Conservation (phyloP, 1,140 invertebrate species). For the Drosophila tani region DNA sequence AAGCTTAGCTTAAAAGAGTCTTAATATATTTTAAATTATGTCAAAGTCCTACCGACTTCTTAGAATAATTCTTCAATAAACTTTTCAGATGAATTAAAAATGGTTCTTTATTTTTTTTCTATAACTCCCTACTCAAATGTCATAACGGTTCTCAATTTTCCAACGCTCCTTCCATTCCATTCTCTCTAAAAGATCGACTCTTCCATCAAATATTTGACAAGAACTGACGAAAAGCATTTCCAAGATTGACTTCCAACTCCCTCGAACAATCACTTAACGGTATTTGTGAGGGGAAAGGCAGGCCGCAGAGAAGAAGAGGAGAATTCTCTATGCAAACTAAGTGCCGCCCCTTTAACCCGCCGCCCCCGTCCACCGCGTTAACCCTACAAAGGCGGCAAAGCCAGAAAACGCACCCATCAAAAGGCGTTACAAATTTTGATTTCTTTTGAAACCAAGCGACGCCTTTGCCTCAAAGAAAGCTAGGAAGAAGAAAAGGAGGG, state of each 20-base stretch:
- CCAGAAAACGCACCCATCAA: conserved; percentile 70
- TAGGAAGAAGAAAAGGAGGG: conserved; percentile 20
- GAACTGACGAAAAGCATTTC: conserved; percentile 45
- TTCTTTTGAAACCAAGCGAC: conserved; percentile 78
- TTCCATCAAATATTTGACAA: conserved; percentile 51
- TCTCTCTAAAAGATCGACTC: conserved; percentile 27
- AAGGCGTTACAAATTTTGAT: conserved; percentile 82
- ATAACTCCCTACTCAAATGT: conserved; percentile 24
- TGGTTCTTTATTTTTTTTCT: not conserved
- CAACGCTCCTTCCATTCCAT: conserved; percentile 1
- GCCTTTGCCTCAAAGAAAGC: conserved; percentile 39
- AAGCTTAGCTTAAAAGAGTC: not conserved
- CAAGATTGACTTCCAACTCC: conserved; percentile 44
- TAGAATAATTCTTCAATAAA: not conserved
- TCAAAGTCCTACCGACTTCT: not conserved
- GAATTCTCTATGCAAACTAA: conserved; percentile 77
- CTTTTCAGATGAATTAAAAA: conserved; percentile 2
- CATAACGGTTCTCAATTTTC: conserved; percentile 43
- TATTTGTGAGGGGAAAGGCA: conserved; percentile 18
- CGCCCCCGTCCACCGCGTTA: conserved; percentile 18
- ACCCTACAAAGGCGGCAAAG: conserved; percentile 38
- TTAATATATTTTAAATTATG: no score
- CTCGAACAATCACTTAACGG: conserved; percentile 65
- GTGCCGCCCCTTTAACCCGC: conserved; percentile 48
- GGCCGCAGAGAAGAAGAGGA: conserved; percentile 29